These are phyloP conservation scores for Deroplatys truncata DNA, from an alignment of 2,888 invertebrate species.

Conservation along the genomic window DNA sequence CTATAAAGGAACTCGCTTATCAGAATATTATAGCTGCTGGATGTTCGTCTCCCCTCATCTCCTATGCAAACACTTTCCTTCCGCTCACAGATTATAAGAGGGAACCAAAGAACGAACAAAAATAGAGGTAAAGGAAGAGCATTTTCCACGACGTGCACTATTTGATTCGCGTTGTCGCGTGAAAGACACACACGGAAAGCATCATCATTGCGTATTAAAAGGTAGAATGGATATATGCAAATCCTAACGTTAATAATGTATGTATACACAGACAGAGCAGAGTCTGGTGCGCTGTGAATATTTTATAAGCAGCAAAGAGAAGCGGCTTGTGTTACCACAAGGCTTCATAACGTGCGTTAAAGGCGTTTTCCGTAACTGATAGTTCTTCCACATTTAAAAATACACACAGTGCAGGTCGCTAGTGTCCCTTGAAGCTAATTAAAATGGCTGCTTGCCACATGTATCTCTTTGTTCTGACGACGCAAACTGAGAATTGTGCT, in stretches of 20 bases:
- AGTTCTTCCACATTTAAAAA: background rate
- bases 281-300: background rate
- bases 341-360: background rate
- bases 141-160: background rate
- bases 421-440: background rate
- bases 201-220: background rate
- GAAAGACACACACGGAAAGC: background rate
- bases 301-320: background rate
- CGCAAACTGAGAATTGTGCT: no score
- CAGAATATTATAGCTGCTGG: no score
- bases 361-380: background rate
- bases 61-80: no score
- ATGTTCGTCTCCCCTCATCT: no score
- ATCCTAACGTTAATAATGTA: no score
- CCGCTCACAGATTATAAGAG: no score
- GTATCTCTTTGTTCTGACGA: no score
- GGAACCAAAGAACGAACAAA: no score
- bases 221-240: background rate
- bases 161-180: background rate
- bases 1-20: no score
- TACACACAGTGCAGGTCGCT: background rate
- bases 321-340: no score
- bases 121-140: no score
- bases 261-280: no score
- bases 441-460: background rate